Evolutionary conservation across 2,113 vertebrate genomes (phyloP).

Genomic region (Campylomormyrus tamandua): DNA sequence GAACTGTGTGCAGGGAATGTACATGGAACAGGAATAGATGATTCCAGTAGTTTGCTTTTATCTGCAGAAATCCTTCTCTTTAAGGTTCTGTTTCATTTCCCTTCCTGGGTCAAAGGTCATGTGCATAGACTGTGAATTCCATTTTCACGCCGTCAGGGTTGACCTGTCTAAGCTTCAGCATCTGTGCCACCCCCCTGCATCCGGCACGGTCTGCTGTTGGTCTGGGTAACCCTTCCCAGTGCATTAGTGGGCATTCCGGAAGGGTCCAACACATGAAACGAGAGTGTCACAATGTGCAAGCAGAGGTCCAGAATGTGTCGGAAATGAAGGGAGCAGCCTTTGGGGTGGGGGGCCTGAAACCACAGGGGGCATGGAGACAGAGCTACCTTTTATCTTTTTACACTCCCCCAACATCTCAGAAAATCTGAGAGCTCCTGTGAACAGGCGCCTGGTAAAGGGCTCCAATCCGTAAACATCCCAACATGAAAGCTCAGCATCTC

Average conservation of each 20-base stretch:
- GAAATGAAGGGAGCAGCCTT: neutral
- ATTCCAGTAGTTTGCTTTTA: neutral
- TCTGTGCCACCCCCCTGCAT: neutral
- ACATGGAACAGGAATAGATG: neutral
- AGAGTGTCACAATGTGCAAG: neutral
- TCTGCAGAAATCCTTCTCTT: neutral
- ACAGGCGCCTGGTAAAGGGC: neutral
- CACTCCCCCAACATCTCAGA: neutral
- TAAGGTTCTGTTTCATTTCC: neutral
- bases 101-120: conserved; percentile 1
- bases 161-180: neutral
- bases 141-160: neutral
- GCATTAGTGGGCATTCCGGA: neutral
- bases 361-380: neutral
- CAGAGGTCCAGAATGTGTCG: neutral
- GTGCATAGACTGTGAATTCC: neutral
- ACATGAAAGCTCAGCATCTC: neutral
- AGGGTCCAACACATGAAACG: neutral
- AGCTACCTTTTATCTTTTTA: neutral
- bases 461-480: neutral
- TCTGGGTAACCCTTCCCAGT: neutral
- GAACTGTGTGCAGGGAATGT: neutral
- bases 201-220: neutral
- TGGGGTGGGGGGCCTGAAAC: neutral
- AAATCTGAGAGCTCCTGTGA: neutral